Evolutionary conservation across 1,140 invertebrate species (phyloP).

Genomic region (Oryzaephilus surinamensis): DNA sequence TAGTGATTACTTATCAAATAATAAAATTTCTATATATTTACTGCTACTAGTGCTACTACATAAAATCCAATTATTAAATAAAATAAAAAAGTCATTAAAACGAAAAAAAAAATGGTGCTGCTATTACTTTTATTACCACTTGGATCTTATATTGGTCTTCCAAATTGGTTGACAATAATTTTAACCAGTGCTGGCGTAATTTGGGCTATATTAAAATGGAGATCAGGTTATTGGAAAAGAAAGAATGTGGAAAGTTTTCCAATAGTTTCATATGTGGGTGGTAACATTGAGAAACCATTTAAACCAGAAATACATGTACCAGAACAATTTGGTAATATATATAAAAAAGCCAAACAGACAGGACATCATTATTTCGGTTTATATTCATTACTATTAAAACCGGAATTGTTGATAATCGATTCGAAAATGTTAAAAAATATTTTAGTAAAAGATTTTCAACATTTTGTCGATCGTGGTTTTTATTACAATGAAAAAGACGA

Average conservation of each 20-base stretch:
- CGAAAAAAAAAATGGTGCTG: no score
- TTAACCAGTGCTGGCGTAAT: not conserved
- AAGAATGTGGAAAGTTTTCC: slow-evolving; percentile 5
- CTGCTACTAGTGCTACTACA: no score
- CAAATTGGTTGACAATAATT: not conserved
- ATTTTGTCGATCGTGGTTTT: slow-evolving; percentile 39
- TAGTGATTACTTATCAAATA: no score
- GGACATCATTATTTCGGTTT: slow-evolving; percentile 11
- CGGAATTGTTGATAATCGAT: slow-evolving; percentile 30
- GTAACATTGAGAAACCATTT: slow-evolving; percentile 11
- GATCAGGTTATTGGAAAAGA: slow-evolving; percentile 11
- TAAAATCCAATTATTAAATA: no score
- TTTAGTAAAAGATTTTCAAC: slow-evolving; percentile 38
- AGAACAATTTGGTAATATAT: slow-evolving; percentile 9
- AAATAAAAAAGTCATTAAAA: no score
- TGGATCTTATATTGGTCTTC: no score
- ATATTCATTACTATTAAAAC: slow-evolving; percentile 8
- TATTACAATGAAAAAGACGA: slow-evolving; percentile 37
- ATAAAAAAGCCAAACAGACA: slow-evolving; percentile 17
- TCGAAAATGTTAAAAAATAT: slow-evolving; percentile 38
- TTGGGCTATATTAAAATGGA: slow-evolving; percentile 2
- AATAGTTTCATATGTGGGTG: slow-evolving; percentile 12
- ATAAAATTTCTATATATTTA: no score
- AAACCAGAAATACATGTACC: slow-evolving; percentile 9
- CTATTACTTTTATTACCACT: no score